Conservation (phyloP, 2,888 invertebrate genomes). For the Caenorhabditis sp. region DNA sequence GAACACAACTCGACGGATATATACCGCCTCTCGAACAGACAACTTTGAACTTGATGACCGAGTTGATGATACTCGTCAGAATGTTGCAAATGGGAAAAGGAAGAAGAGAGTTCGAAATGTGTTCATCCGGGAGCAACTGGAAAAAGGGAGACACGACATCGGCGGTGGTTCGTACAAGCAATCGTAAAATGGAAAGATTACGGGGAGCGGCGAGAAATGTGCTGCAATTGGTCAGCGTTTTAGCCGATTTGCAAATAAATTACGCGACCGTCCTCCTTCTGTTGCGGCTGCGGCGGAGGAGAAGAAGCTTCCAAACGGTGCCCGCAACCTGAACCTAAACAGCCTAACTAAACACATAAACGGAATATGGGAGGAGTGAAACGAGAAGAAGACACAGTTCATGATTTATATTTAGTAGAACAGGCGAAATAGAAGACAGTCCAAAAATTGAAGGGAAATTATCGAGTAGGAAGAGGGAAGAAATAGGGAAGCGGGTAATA, state of each 20-base stretch:
- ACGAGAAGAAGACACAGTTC: slow-evolving; percentile 16
- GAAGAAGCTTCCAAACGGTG: slow-evolving; percentile 29
- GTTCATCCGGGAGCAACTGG: too few relatives aligned
- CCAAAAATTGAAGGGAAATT: neutral
- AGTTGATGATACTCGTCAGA: too few relatives aligned
- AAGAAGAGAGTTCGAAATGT: too few relatives aligned
- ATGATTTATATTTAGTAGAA: slow-evolving; percentile 24
- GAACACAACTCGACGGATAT: slow-evolving; percentile 2
- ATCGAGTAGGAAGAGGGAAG: slow-evolving; percentile 5
- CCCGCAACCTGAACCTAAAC: slow-evolving; percentile 57
- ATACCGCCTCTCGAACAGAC: neutral
- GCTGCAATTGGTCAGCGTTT: slow-evolving; percentile 56
- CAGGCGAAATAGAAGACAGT: neutral
- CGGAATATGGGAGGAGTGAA: slow-evolving; percentile 7
- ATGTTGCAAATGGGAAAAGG: too few relatives aligned
- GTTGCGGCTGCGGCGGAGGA: slow-evolving; percentile 12
- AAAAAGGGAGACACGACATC: slow-evolving; percentile 7
- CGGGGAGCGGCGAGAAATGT: slow-evolving; percentile 45
- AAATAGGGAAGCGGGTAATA: slow-evolving; percentile 1
- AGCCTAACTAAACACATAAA: slow-evolving; percentile 41
- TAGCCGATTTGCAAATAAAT: slow-evolving; percentile 57
- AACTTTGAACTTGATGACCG: slow-evolving; percentile 4
- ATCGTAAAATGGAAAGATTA: slow-evolving; percentile 52
- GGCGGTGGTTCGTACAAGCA: slow-evolving; percentile 4
- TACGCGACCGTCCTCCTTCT: slow-evolving; percentile 33